phyloP scores from a whole-genome alignment of 2,113 vertebrate species.

The Siniperca knerii region DNA sequence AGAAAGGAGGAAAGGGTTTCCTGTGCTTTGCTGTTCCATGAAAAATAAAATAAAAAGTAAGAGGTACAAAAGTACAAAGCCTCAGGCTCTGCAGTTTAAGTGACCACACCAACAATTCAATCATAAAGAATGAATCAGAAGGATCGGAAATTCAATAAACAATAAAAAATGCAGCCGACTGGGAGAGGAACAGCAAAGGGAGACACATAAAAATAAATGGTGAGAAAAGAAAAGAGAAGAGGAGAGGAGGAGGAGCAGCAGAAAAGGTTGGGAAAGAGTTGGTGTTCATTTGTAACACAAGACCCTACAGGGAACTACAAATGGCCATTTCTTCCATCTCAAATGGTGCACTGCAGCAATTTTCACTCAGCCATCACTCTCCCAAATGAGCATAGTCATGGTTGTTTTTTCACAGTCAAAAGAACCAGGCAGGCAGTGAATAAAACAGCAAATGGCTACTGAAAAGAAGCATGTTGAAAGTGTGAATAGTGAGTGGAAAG shows the following conservation, averaged over 20 bases:
- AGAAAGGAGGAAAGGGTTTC: conserved; percentile 23
- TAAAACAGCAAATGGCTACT: conserved; percentile 30
- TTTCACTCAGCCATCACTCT: conserved; percentile 50
- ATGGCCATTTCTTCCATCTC: conserved; percentile 68
- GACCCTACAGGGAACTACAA: conserved; percentile 72
- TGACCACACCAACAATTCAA: conserved; percentile 17
- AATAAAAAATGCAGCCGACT: conserved; percentile 12
- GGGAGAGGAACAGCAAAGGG: conserved; percentile 13
- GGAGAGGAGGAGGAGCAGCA: neutral
- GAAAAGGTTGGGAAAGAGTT: conserved; percentile 31
- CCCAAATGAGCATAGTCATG: conserved; percentile 44
- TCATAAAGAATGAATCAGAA: conserved; percentile 32
- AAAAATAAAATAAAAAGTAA: conserved; percentile 24
- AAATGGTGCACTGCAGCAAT: conserved; percentile 77
- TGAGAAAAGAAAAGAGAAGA: neutral
- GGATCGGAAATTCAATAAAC: conserved; percentile 27
- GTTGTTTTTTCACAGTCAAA: conserved; percentile 49
- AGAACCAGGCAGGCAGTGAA: conserved; percentile 28
- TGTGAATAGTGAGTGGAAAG: neutral
- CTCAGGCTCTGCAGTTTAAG: conserved; percentile 19
- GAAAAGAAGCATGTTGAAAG: neutral
- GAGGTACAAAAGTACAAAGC: neutral
- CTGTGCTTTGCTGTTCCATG: neutral
- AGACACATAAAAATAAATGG: conserved; percentile 5
- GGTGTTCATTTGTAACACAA: conserved; percentile 65